Evolutionary conservation across 2,888 invertebrate genomes (phyloP), one percentile per base, ranked within the genome.

Genomic region (Temnothorax rugatulus): DNA sequence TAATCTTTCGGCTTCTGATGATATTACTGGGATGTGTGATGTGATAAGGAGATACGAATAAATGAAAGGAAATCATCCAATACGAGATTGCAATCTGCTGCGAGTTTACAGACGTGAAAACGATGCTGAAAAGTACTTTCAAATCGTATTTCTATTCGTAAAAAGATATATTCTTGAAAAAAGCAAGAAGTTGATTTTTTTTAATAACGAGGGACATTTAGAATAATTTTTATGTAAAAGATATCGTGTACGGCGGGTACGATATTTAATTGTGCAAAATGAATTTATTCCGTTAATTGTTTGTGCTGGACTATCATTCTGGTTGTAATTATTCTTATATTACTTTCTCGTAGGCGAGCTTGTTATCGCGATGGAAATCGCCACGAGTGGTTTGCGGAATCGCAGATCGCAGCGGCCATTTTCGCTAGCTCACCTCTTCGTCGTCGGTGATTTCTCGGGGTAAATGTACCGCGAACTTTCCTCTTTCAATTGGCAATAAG

Each of bases 401-500:
- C 85, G 87, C 84, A 85, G 84, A 88, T 89, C 89, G 90, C 86
- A 81, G 76, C 84, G 83, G 88, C 89, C 86, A 90, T 93, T 91
- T 88, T 91, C 91, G 87, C 90, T 86, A 86, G 89, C 88, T 91
- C 90, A 90, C 91, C 89, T 86, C 88, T 85, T 84, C 83, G 82
- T 83, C 85, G 82, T 84, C 86, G 91, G 91, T 92, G 91, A 93
- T 93, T 93, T 92, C 91, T 91, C 90, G 89, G 90, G 85, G 92
- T 90, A 94, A 94, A 94, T 92, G 93, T 93, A 93, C 92, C 92
- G 92, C 92, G 92, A 94, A 94, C 92, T 94, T 94, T 94, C 91
- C 93, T 93, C 93, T 94, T 94, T 93, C 93, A 93, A 94, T 94
- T 94, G 93, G 93, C 93, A 93, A 93, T 94, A 93, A 94, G 93